Evolutionary conservation across 2,888 invertebrate genomes (phyloP), one percentile per base, ranked within the genome.

Genomic region (Leucophenga montana): DNA sequence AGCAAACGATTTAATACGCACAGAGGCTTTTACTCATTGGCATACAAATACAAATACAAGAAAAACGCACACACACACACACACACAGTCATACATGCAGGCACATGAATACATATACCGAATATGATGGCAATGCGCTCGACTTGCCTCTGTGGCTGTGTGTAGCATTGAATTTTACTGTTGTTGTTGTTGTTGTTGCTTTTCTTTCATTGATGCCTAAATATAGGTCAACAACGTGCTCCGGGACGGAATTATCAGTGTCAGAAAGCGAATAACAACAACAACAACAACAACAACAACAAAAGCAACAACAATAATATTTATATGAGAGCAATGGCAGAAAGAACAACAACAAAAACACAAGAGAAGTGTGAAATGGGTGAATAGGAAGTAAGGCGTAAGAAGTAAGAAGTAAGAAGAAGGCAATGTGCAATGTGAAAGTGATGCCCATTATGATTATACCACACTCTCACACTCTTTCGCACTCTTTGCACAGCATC

Each of bases 211-310:
- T 85, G 86, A 85, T 86, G 84, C 78, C 78, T 76, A 84, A 87
- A 87, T 86, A 84, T 87, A 85, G 87, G 87, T 87, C 87, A 87
- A 85, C 86, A 85, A 82, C 78, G 84, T 85, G 84, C 76, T 85
- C 76, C 78, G 78, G 77, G 78, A 78, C 75, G 67, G 75, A 68
- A 70, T 72, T 72, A 75, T 73, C 72, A 70, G 72, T 71, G 75
- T 70, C 66, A 71, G 62, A 56, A 57, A 44, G 59, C 53, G 66
- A 67, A 62, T 48, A 68, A 44, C n/a, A 69, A 16, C 8, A 20
- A 54, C 16, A 14, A 16, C 27, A 69, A 39, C 44, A 33, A 56
- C 14, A 56, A 20, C 18, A 31, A 54, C 44, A 62, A 65, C 44
- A 39, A 53, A 56, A 31, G 27, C 13, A 48, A 48, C 48, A 48